A percentile compares a stretch with the other conserved stretches of the same genome.
These are phyloP conservation scores for Camelus bactrianus DNA, from an alignment of 2,113 vertebrate genomes.

Conservation along the genomic window DNA sequence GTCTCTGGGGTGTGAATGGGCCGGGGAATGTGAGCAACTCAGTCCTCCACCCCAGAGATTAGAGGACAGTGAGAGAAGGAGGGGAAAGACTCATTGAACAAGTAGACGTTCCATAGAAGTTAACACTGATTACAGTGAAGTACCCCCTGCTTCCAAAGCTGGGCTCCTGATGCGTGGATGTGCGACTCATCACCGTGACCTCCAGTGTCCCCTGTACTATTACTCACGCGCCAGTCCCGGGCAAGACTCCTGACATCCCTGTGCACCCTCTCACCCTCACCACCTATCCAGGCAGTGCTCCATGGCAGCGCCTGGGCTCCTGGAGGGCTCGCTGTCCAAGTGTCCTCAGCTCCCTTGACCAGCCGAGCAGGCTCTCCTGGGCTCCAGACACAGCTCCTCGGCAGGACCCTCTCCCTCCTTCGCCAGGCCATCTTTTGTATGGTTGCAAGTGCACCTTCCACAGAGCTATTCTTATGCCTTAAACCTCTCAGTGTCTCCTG, in stretches of 20 bases:
- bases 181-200: not conserved
- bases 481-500: not conserved
- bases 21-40: not conserved
- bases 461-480: not conserved
- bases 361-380: not conserved
- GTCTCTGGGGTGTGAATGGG: not conserved
- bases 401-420: not conserved
- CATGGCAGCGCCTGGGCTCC: too few species aligned
- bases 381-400: not conserved
- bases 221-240: too few species aligned
- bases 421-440: not conserved
- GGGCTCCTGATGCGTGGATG: not conserved
- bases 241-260: not conserved
- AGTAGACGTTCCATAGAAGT: not conserved
- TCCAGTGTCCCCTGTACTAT: not conserved
- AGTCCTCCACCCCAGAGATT: not conserved
- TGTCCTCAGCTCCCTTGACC: too few species aligned
- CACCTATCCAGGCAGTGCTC: not conserved
- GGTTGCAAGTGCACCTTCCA: not conserved
- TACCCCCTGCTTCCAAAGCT: not conserved
- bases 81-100: not conserved
- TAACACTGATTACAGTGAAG: not conserved
- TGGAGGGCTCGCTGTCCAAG: not conserved
- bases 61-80: not conserved
- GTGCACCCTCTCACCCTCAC: not conserved